Percentiles rank a stretch among this genome's conserved stretches.
phyloP scores from a whole-genome alignment of 37 sponge, comb jelly and placozoan species.

The Diacarnus erythraeanus region DNA sequence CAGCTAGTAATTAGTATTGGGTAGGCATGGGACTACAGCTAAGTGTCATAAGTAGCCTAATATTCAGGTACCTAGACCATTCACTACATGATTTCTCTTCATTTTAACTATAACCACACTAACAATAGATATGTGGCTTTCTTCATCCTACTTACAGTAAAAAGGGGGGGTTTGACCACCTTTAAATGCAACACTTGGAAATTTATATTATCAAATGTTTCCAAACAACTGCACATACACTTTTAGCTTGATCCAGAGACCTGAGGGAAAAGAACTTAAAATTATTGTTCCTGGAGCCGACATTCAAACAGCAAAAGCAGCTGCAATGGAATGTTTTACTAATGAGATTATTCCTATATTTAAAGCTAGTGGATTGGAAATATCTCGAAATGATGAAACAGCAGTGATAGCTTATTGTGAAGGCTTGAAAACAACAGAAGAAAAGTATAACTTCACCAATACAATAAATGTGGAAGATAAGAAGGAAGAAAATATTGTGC shows the following conservation, averaged over 20 bases:
- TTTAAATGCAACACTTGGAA: no score
- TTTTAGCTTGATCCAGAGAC: neutral
- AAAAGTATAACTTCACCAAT: neutral
- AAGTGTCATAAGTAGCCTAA: no score
- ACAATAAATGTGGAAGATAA: neutral
- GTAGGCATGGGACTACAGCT: no score
- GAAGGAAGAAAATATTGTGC: neutral
- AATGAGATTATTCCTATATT: neutral
- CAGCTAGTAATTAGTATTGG: no score
- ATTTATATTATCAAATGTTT: no score
- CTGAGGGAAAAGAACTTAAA: neutral
- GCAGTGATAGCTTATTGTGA: neutral
- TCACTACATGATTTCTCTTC: no score
- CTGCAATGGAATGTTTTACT: neutral
- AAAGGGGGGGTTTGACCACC: no score
- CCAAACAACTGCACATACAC: no score
- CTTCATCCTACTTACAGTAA: no score
- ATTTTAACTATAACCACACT: no score
- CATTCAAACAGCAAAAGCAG: neutral
- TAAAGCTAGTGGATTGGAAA: neutral
- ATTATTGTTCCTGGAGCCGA: neutral
- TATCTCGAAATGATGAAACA: neutral
- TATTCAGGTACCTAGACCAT: no score
- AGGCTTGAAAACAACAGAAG: neutral
- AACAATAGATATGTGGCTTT: no score